These are phyloP conservation scores for Alviniconcha marisindica DNA, from an alignment of 1,140 invertebrate species.

Conservation along the genomic window DNA sequence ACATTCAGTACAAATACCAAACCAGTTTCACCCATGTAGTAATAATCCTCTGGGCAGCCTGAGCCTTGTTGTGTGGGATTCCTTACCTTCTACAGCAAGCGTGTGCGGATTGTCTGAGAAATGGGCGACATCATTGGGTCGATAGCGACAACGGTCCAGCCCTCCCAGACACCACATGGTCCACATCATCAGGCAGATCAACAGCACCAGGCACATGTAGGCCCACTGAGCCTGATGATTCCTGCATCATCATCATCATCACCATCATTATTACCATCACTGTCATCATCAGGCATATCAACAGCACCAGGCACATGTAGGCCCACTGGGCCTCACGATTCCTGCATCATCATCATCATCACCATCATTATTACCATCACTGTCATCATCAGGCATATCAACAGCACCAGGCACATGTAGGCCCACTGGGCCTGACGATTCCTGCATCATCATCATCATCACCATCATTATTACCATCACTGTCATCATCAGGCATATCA, in stretches of 20 bases:
- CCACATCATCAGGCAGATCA: constrained; percentile 33
- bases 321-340: constrained; percentile 34
- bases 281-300: constrained; percentile 30
- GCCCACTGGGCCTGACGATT: constrained; percentile 33
- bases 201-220: constrained; percentile 36
- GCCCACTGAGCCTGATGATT: constrained; percentile 33
- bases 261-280: background rate
- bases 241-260: background rate
- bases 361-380: background rate
- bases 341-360: background rate
- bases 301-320: constrained; percentile 36
- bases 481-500: constrained; percentile 30
- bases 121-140: background rate
- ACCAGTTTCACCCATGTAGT: no score
- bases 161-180: constrained; percentile 35
- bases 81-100: constrained; percentile 36
- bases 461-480: background rate
- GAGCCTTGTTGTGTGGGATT: no score
- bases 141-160: constrained; percentile 12
- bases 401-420: constrained; percentile 36
- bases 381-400: constrained; percentile 30
- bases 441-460: background rate
- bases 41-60: no score
- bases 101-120: constrained; percentile 12
- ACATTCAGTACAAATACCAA: no score